Percentiles rank a stretch among this genome's conserved stretches.
phyloP scores from a whole-genome alignment of 2,113 vertebrate species.

The Zosterops hypoxanthus region DNA sequence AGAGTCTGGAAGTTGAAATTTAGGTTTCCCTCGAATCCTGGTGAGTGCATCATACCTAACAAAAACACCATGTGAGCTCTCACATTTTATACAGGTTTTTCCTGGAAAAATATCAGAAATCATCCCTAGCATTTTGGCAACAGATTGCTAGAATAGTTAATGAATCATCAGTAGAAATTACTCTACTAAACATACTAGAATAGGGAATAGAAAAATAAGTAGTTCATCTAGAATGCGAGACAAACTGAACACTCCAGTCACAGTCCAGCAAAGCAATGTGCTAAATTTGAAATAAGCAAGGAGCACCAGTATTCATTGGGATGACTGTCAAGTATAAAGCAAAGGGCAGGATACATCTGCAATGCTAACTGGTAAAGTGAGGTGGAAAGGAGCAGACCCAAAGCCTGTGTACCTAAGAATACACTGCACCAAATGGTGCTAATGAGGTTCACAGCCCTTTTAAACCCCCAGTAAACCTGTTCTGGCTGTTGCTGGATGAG shows the following conservation, averaged over 20 bases:
- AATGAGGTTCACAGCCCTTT: not conserved
- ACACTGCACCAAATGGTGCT: not conserved
- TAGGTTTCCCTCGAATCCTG: constrained; percentile 83
- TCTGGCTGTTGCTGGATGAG: not conserved
- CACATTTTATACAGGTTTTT: constrained; percentile 31
- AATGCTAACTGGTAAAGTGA: not conserved
- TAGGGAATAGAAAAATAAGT: not conserved
- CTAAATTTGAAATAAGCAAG: not conserved
- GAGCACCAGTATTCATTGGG: not conserved
- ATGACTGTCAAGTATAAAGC: not conserved
- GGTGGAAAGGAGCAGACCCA: not conserved
- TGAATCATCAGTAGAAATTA: not conserved
- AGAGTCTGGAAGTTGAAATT: constrained; percentile 86
- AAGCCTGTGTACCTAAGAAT: not conserved
- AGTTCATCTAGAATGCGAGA: not conserved
- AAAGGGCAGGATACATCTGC: not conserved
- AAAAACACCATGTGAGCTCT: constrained; percentile 41
- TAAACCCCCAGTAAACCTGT: not conserved
- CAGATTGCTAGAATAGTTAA: constrained; percentile 38
- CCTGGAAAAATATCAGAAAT: constrained; percentile 4
- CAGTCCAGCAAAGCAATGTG: not conserved
- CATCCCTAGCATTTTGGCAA: constrained; percentile 25
- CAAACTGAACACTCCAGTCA: constrained; percentile 9
- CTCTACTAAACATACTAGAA: not conserved
- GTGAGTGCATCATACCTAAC: constrained; percentile 89